These are phyloP conservation scores for Nyctibius bracteatus DNA, from an alignment of 2,113 vertebrate genomes.

Conservation along the genomic window DNA sequence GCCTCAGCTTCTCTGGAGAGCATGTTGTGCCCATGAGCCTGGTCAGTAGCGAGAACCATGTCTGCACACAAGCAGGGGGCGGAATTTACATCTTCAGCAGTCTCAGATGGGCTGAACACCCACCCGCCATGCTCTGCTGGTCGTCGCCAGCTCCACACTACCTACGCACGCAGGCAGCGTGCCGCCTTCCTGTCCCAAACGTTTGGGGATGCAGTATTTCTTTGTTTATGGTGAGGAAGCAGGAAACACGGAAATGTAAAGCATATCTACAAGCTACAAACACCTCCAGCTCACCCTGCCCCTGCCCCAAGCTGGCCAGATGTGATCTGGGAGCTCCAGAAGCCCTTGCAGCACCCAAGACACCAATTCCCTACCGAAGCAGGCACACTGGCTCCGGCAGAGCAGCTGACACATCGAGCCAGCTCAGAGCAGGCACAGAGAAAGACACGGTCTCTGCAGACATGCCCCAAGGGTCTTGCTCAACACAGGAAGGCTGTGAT, in stretches of 20 bases:
- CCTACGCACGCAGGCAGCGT: rapidly evolving
- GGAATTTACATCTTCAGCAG: not conserved
- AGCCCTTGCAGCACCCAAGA: not conserved
- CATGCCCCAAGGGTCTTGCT: not conserved
- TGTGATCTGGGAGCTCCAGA: not conserved
- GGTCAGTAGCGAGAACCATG: not conserved
- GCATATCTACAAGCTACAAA: not conserved
- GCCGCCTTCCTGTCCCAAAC: not conserved
- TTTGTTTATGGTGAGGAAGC: not conserved
- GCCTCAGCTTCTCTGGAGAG: not conserved
- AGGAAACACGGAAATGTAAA: conserved; percentile 12
- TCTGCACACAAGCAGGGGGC: not conserved
- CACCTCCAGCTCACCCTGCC: not conserved
- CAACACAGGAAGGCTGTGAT: not conserved
- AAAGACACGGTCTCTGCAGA: not conserved
- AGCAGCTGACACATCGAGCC: not conserved
- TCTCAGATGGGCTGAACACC: rapidly evolving
- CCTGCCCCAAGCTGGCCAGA: conserved; percentile 25
- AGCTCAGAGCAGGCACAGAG: not conserved
- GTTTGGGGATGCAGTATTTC: not conserved
- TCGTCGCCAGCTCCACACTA: not conserved
- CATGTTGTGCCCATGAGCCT: rapidly evolving
- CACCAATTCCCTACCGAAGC: not conserved
- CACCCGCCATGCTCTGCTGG: rapidly evolving
- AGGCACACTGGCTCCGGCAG: not conserved